Percentiles rank a stretch among this genome's conserved stretches.
phyloP scores from a whole-genome alignment of 2,797 vertebrate genomes.

The Melanotaenia boesemani region DNA sequence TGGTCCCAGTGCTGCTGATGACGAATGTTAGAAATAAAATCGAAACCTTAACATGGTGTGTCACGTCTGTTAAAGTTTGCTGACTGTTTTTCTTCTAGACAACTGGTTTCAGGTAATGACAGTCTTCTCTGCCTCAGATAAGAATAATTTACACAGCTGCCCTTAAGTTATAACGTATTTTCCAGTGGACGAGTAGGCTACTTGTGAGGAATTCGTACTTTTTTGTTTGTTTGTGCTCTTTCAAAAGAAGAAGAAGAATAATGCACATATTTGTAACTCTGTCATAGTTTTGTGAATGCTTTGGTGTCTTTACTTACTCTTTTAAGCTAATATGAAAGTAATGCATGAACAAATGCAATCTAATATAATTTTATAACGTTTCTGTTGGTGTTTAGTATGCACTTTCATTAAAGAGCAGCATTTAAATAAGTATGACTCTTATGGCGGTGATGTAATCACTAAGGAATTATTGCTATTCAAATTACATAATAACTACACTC shows the following conservation, averaged over 20 bases:
- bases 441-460: conserved; percentile 58
- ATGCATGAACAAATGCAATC: background rate
- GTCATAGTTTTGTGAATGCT: background rate
- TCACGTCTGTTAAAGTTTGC: background rate
- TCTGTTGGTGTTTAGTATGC: background rate
- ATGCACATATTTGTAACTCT: background rate
- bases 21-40: conserved; percentile 16
- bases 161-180: background rate
- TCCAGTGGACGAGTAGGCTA: conserved; percentile 14
- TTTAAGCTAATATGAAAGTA: background rate
- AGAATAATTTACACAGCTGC: background rate
- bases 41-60: conserved; percentile 25
- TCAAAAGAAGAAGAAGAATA: background rate
- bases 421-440: conserved; percentile 6
- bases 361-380: no score
- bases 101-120: conserved; percentile 39
- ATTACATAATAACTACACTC: conserved; percentile 19
- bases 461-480: conserved; percentile 51
- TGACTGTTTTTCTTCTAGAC: background rate
- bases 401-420: background rate
- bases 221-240: background rate
- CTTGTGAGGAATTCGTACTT: background rate
- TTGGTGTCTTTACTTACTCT: background rate
- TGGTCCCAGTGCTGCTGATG: background rate
- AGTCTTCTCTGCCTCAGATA: background rate